Evolutionary conservation across 2,797 vertebrate species (phyloP).

Genomic region (Neosilurus hyrtlii): DNA sequence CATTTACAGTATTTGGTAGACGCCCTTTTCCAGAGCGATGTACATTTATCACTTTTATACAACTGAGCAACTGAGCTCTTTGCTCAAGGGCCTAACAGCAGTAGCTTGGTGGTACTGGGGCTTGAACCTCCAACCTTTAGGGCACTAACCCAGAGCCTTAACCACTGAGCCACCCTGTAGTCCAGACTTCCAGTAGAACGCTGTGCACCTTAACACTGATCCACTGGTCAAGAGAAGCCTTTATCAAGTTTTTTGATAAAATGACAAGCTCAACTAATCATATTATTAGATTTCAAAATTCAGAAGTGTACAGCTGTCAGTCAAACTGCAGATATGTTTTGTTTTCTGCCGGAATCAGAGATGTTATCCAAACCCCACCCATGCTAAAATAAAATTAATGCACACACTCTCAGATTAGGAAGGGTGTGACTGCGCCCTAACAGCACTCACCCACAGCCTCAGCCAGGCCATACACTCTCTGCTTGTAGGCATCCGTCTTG

Average conservation of each 20-base stretch:
- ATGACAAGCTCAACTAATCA: neutral
- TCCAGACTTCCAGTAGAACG: neutral
- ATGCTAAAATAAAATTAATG: neutral
- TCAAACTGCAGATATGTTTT: neutral
- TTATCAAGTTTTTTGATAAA: neutral
- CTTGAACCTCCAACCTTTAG: too few relatives aligned
- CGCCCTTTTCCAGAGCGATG: too few relatives aligned
- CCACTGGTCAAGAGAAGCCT: neutral
- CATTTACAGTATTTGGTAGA: too few relatives aligned
- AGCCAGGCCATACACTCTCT: conserved; percentile 83
- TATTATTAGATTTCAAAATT: neutral
- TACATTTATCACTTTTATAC: too few relatives aligned
- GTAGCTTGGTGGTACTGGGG: too few relatives aligned
- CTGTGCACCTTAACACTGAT: neutral
- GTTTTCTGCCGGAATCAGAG: too few relatives aligned
- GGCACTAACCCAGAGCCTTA: too few relatives aligned
- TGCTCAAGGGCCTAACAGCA: too few relatives aligned
- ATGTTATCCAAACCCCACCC: neutral
- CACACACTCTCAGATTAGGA: neutral
- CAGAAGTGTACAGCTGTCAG: neutral
- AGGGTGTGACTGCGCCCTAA: neutral
- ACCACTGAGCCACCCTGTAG: neutral
- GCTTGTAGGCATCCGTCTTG: conserved; percentile 85
- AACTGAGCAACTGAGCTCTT: too few relatives aligned
- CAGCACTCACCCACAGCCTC: conserved; percentile 80